phyloP scores from a whole-genome alignment of 2,888 invertebrate genomes.

The Tiliacea citrago region DNA sequence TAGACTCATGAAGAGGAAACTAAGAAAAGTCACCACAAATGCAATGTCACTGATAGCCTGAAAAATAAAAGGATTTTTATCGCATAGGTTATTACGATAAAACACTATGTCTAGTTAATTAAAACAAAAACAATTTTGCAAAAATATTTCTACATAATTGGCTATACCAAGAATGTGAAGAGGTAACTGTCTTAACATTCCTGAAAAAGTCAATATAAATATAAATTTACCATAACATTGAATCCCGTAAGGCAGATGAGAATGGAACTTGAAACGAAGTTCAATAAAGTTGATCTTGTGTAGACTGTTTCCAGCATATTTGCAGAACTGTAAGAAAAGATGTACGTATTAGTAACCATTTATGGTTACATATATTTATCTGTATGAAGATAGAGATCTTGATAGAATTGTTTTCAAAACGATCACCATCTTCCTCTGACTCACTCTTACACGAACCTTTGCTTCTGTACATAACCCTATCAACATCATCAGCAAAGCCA shows the following conservation, averaged over 20 bases:
- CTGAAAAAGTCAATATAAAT: background rate
- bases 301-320: slow-evolving; percentile 73
- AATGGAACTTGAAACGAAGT: slow-evolving; percentile 78
- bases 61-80: slow-evolving; percentile 46
- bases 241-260: slow-evolving; percentile 81
- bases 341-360: background rate
- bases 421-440: background rate
- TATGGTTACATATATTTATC: too few species aligned
- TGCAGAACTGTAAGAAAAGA: slow-evolving; percentile 67
- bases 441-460: background rate
- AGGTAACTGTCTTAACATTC: background rate
- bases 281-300: slow-evolving; percentile 75
- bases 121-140: background rate
- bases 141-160: background rate
- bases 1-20: slow-evolving; percentile 75
- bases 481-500: background rate
- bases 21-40: slow-evolving; percentile 70
- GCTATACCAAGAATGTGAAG: background rate
- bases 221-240: slow-evolving; percentile 77
- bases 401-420: background rate
- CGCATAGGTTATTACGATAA: too few species aligned
- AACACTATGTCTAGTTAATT: background rate
- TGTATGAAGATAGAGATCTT: background rate
- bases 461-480: too few species aligned
- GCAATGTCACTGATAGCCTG: slow-evolving; percentile 75